Evolutionary conservation across 2,113 vertebrate genomes (phyloP).

Genomic region (Osmerus mordax): DNA sequence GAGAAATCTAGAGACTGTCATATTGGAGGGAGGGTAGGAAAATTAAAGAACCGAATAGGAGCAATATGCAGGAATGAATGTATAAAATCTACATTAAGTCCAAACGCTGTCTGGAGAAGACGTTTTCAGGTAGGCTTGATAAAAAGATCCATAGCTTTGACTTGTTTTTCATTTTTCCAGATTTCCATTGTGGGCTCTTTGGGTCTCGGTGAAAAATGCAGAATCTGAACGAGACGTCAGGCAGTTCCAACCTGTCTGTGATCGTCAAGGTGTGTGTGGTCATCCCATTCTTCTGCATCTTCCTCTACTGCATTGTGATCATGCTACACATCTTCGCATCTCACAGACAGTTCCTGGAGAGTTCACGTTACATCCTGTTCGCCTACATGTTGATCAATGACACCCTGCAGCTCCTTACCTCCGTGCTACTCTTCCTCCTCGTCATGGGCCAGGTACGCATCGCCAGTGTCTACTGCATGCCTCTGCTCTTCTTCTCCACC

Average conservation of each 20-base stretch:
- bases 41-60: too few relatives aligned
- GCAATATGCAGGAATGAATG: too few relatives aligned
- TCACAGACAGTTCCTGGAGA: constrained; percentile 66
- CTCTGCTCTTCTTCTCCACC: constrained; percentile 60
- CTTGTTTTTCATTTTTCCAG: not conserved
- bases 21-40: not conserved
- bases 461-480: constrained; percentile 46
- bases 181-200: constrained; percentile 15
- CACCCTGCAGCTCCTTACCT: constrained; percentile 62
- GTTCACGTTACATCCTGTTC: constrained; percentile 71
- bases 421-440: constrained; percentile 68
- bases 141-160: not conserved
- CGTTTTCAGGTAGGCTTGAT: not conserved
- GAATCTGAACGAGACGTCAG: constrained; percentile 53
- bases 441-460: constrained; percentile 53
- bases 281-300: constrained; percentile 62
- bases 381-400: constrained; percentile 74
- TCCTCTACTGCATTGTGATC: constrained; percentile 62
- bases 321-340: constrained; percentile 69
- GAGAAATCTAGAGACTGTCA: constrained; percentile 30
- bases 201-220: constrained; percentile 54
- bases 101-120: not conserved
- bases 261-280: constrained; percentile 69
- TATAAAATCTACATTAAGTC: too few relatives aligned
- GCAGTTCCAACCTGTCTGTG: constrained; percentile 53